A percentile compares a stretch with the other conserved stretches of the same genome.
Evolutionary conservation across 2,888 invertebrate species (phyloP).

Genomic region (Oscheius sp.): DNA sequence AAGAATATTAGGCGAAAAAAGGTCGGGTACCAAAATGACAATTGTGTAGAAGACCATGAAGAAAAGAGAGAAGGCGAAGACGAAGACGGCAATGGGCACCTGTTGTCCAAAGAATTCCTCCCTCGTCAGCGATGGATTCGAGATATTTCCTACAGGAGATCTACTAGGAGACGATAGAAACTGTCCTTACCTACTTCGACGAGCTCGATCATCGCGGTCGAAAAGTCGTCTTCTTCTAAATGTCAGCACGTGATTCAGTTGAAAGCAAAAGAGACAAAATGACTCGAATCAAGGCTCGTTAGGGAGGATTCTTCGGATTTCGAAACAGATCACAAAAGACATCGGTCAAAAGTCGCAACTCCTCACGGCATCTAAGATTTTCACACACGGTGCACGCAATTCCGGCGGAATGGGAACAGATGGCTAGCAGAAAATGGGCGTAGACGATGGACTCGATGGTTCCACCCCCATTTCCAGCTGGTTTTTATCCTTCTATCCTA

Average conservation of each 20-base stretch:
- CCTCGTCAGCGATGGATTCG: background rate
- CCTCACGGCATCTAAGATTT: no score
- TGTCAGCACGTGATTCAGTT: background rate
- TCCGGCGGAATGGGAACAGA: no score
- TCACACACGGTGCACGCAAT: no score
- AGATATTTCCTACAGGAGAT: background rate
- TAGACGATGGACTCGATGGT: no score
- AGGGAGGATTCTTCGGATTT: background rate
- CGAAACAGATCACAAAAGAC: background rate
- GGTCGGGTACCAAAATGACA: conserved; percentile 40
- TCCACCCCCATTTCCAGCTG: no score
- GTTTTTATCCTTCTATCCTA: no score
- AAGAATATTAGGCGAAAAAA: background rate
- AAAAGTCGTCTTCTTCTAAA: background rate
- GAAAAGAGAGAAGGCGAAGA: conserved; percentile 41
- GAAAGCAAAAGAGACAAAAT: background rate
- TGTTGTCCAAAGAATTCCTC: conserved; percentile 42
- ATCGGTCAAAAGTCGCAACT: no score
- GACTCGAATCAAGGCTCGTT: background rate
- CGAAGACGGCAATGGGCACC: conserved; percentile 50
- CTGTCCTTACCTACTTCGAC: background rate
- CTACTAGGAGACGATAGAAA: background rate
- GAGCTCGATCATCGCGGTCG: background rate
- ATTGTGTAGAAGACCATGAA: conserved; percentile 45
- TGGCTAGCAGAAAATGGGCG: no score